Conservation (phyloP, 2,797 vertebrate genomes). For the Podarcis lilfordi region DNA sequence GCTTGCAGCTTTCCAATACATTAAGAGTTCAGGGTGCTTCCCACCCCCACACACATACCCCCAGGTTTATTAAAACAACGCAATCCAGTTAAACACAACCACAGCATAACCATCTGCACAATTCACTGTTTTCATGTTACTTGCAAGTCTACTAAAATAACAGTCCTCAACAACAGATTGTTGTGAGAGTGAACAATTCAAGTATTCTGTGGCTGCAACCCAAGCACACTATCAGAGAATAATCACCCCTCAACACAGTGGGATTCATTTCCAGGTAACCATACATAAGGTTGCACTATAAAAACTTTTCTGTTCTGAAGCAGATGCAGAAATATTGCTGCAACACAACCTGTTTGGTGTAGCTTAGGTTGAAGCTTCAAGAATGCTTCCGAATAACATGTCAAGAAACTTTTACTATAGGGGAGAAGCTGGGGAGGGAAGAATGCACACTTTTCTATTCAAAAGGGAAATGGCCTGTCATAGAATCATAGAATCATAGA, state of each 20-base stretch:
- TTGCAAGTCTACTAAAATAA: neutral
- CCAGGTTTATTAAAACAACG: neutral
- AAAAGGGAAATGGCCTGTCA: neutral
- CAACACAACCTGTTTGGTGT: neutral
- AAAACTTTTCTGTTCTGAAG: too few species aligned
- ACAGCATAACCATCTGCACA: too few species aligned
- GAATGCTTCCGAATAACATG: neutral
- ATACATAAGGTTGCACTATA: neutral
- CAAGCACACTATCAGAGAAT: neutral
- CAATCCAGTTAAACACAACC: neutral
- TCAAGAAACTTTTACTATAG: neutral
- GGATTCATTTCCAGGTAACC: neutral
- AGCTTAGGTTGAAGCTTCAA: neutral
- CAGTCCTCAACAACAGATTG: neutral
- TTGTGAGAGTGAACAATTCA: neutral
- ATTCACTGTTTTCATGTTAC: neutral
- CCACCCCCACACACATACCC: too few species aligned
- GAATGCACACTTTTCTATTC: constrained; percentile 17
- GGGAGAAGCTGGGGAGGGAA: neutral
- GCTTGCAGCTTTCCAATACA: neutral
- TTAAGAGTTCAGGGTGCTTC: neutral
- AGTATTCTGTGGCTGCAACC: neutral
- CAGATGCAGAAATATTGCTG: neutral
- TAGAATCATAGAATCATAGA: too few species aligned
- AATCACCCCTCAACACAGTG: neutral